Evolutionary conservation across 2,113 vertebrate genomes (phyloP), one percentile per base, ranked within the genome.

Genomic region (Epinephelus moara): DNA sequence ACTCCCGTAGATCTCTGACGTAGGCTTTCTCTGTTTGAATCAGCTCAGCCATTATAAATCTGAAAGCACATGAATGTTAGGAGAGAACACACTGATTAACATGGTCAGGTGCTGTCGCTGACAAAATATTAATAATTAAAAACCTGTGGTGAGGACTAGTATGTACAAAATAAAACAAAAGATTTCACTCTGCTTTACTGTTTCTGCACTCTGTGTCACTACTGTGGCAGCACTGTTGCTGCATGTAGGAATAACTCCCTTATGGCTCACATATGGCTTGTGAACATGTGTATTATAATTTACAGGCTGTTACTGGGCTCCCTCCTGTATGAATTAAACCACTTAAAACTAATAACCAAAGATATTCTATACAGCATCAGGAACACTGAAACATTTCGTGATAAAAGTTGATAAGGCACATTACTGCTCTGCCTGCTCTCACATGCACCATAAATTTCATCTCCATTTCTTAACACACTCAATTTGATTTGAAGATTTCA

Each of bases 21-120:
- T 99, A 99, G 77, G 98, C 95, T 91, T 99, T 99, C 93, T 99
- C 98, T 21, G 98, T 99, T 83, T 99, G 98, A 94, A 99, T 99
- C 75, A 99, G 96, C 90, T 99, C 98, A 55, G 98, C 98, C 98
- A 99, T 99, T 86, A 99, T 99, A 92, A 99, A 99, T 95, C 98
- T 99, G 85, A 88, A 91, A 85, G 0, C 5, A 66, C 5, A 72
- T 4, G 21, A n/a, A 42, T 53, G 83, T 55, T 27, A 19, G 33
- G 0, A 52, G 30, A 63, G 15, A 2, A 70, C n/a, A 37, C 6
- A 88, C 14, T 52, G 50, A 52, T 66, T 49, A 33, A 74, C 25
- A 61, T 17, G 11, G 10, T 25, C 56, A 73, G 27, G 9, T 47
- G 45, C 27, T 71, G 18, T 10, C 15, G 14, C 18, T 75, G 6